Evolutionary conservation across 2,888 invertebrate genomes (phyloP), one percentile per base, ranked within the genome.

Genomic region (Hydrotaea cyrtoneurina): DNA sequence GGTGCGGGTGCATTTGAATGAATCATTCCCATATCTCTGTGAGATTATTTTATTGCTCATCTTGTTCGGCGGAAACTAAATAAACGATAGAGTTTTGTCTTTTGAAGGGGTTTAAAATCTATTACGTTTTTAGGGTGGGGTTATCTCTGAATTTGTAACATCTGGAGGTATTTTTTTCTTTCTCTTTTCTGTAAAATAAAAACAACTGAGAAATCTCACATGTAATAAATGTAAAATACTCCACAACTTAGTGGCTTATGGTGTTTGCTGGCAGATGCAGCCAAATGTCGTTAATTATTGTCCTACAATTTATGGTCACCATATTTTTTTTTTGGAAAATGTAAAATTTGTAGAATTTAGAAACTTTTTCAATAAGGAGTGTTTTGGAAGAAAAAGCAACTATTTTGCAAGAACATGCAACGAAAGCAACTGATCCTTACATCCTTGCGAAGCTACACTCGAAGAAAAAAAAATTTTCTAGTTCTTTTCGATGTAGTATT

Each of bases 1-100:
- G 2, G 31, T 31, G 7, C 31, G 2, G 3, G 31, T 4, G 31
- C 11, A 31, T n/a, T n/a, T n/a, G n/a, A n/a, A 17, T 19, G 43
- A 43, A 43, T 66, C 39, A 66, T 64, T 66, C 39, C 43, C 66
- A 66, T 21, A 66, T 66, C 39, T 66, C 39, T 66, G 66, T 66
- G 31, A 17, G 43, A 62, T 39, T 66, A 8, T 11, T 39, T 66
- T 66, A 66, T 66, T 39, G 66, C 66, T 43, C 43, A 10, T 66
- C 39, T 19, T 66, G n/a, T n/a, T n/a, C n/a, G n/a, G n/a, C n/a
- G n/a, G n/a, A 36, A n/a, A n/a, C n/a, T 11, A 39, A 2, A 43
- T 43, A 4, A n/a, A n/a, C 1, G 66, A 66, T 66, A 66, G 66
- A 43, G 64, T 69, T 64, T 69, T 43, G 19, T 19, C 15, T 43